These are phyloP conservation scores for Zaprionus obscuricornis DNA, from an alignment of 2,888 invertebrate species.

Conservation along the genomic window DNA sequence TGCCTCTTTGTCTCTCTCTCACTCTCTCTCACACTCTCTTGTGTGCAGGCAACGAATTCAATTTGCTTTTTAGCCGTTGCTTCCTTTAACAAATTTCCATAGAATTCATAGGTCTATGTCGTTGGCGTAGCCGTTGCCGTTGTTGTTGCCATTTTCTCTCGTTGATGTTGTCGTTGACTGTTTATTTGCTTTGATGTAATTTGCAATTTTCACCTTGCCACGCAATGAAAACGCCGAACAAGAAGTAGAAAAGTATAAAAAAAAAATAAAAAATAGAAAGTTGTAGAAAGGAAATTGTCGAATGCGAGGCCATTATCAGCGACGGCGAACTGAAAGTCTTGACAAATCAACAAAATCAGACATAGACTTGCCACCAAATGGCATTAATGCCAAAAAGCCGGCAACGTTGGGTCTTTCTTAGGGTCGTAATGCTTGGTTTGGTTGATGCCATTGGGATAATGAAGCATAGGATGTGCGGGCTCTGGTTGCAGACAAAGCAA, in stretches of 20 bases:
- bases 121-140: too few relatives aligned
- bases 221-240: conserved; percentile 12
- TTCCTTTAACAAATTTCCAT: conserved; percentile 51
- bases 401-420: conserved; percentile 11
- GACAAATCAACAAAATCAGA: conserved; percentile 75
- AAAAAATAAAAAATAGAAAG: conserved; percentile 3
- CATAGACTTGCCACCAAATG: conserved; percentile 61
- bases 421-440: conserved; percentile 45
- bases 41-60: conserved; percentile 70
- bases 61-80: conserved; percentile 69
- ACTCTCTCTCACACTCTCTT: too few relatives aligned
- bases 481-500: conserved; percentile 22
- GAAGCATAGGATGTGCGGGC: not conserved
- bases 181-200: conserved; percentile 76
- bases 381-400: conserved; percentile 44
- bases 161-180: conserved; percentile 30
- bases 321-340: conserved; percentile 40
- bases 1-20: too few relatives aligned
- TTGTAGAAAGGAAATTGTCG: conserved; percentile 68
- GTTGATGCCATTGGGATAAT: conserved; percentile 47
- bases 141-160: too few relatives aligned
- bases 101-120: conserved; percentile 56
- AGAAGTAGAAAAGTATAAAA: conserved; percentile 1
- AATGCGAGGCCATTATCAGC: conserved; percentile 61
- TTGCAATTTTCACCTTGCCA: conserved; percentile 77